These are phyloP conservation scores for Thaumetopoea pityocampa DNA, from an alignment of 1,140 invertebrate species.

Conservation along the genomic window DNA sequence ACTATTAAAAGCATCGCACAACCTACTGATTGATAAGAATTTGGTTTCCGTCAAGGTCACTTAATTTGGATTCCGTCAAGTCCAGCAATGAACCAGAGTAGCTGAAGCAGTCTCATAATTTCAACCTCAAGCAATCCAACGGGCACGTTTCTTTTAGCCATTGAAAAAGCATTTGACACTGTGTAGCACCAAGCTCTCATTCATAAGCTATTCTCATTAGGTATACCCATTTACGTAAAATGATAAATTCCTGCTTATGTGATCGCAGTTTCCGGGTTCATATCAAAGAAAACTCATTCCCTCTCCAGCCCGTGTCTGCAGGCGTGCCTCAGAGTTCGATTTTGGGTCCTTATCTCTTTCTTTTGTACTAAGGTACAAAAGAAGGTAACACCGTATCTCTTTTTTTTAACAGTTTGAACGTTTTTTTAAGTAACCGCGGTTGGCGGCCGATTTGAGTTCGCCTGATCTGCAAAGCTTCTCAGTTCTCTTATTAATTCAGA, in stretches of 20 bases:
- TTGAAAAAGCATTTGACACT: slow-evolving; percentile 25
- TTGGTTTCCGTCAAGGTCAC: no score
- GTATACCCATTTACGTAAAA: slow-evolving; percentile 1
- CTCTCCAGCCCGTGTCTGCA: slow-evolving; percentile 6
- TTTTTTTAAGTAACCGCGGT: no score
- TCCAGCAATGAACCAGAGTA: slow-evolving; percentile 19
- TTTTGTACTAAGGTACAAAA: no score
- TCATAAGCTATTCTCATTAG: slow-evolving; percentile 29
- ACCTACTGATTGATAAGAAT: slow-evolving; percentile 8
- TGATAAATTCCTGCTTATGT: slow-evolving; percentile 6
- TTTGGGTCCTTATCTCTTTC: slow-evolving; percentile 25
- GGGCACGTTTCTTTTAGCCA: slow-evolving; percentile 20
- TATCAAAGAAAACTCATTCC: not conserved
- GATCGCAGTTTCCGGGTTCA: slow-evolving; percentile 7
- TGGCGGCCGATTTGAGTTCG: no score
- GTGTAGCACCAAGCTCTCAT: slow-evolving; percentile 39
- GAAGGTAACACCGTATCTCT: no score
- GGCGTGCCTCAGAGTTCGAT: slow-evolving; percentile 36
- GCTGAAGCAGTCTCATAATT: slow-evolving; percentile 9
- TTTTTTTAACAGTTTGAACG: no score
- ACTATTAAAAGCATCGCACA: not conserved
- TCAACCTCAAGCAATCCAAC: slow-evolving; percentile 19
- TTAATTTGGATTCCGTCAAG: slow-evolving; percentile 21
- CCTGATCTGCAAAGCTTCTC: no score
- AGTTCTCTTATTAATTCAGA: no score